Evolutionary conservation across 2,888 invertebrate genomes (phyloP), one percentile per base, ranked within the genome.

Genomic region (Leptothorax acervorum): DNA sequence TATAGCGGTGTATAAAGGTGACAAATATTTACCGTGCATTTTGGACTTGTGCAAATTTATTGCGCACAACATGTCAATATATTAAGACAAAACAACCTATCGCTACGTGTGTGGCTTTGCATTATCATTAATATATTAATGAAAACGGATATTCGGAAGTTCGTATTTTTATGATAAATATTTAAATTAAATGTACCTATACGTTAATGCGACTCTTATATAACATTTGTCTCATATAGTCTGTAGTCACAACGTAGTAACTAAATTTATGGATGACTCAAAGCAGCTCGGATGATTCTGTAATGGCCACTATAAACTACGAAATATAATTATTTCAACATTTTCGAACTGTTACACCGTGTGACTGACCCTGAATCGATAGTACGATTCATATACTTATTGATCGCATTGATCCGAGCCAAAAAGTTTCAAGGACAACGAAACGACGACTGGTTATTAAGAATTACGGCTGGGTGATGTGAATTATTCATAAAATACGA

Each of bases 401-500:
- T 55, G 81, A 76, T 82, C 62, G 71, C 31, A 53, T 66, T 53
- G 53, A 51, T 65, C 39, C 31, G 57, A n/a, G 62, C 11, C 63
- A 42, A 74, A 79, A 63, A 39, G 31, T 53, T 68, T 39, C 88
- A 82, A 87, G 85, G 86, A 74, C 65, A 42, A 48, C 53, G 39
- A 51, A 57, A 57, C 75, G 51, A 35, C 76, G 42, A 45, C 66
- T 62, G 84, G 81, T 86, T 71, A 85, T 74, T 70, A 71, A 68
- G 55, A 68, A 81, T 82, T 63, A 78, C 68, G 39, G 45, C 53
- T 79, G 35, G 31, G 42, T 71, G 66, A 45, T 31, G 71, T 85
- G 81, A 85, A 88, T 89, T 86, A 88, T 84, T 88, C 86, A 87
- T 84, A 82, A 82, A 82, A 42, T 82, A 15, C 71, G 42, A 51